A percentile compares a stretch with the other conserved stretches of the same genome.
These are phyloP conservation scores for Tapirus terrestris DNA, from an alignment of 2,113 vertebrate genomes.

Conservation along the genomic window DNA sequence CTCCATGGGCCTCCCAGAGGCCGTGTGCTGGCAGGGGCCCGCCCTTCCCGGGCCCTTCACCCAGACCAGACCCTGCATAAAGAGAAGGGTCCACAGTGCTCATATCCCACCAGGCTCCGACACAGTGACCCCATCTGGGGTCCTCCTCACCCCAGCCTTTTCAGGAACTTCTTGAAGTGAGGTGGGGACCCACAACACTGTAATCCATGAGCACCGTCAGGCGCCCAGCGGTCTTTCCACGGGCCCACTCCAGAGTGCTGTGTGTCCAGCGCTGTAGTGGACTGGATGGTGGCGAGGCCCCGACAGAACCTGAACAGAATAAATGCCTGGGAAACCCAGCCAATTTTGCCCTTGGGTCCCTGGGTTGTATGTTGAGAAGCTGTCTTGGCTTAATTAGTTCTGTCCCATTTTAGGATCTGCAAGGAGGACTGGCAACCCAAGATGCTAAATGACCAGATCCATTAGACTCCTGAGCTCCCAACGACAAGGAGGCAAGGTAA, in stretches of 20 bases:
- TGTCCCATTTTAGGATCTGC: conserved; percentile 46
- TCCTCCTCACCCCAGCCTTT: background rate
- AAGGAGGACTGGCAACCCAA: background rate
- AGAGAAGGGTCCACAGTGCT: background rate
- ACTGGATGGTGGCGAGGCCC: background rate
- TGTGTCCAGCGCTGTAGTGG: background rate
- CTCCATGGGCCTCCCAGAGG: background rate
- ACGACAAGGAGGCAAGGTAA: background rate
- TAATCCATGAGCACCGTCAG: too few species aligned
- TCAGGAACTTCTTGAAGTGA: background rate
- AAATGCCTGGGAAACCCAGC: conserved; percentile 18
- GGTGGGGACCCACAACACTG: background rate
- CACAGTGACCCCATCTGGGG: background rate
- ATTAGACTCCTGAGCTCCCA: background rate
- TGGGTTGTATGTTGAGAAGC: conserved; percentile 38
- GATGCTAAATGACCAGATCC: background rate
- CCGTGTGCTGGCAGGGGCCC: too few species aligned
- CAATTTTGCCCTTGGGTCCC: conserved; percentile 78
- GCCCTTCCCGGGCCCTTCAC: background rate
- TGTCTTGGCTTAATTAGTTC: conserved; percentile 57
- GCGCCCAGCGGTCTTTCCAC: background rate
- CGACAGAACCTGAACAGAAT: background rate
- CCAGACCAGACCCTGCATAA: background rate
- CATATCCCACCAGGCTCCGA: background rate
- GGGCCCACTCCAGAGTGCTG: too few species aligned